Evolutionary conservation across 2,113 vertebrate species (phyloP).

Genomic region (Lynx canadensis): DNA sequence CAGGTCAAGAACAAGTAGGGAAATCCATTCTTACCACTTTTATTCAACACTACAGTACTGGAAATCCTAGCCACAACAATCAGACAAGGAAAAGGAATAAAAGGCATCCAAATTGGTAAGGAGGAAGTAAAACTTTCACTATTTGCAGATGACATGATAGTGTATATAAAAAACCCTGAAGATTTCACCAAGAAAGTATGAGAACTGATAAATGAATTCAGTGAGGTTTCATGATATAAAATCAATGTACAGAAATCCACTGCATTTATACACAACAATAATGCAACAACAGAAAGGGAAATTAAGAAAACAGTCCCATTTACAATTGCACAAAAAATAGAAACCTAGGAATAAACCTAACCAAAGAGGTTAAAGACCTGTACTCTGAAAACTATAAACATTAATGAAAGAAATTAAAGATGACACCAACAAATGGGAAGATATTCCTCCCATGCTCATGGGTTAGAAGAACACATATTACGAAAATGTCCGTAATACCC

Average conservation of each 20-base stretch:
- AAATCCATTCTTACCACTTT: neutral
- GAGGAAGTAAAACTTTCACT: neutral
- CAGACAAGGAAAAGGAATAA: neutral
- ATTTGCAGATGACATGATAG: neutral
- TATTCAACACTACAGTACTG: neutral
- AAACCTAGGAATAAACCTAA: neutral
- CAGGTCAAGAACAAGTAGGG: neutral
- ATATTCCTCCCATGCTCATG: neutral
- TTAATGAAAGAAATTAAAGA: neutral
- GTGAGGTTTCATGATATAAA: neutral
- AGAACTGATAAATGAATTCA: neutral
- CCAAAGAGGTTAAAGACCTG: neutral
- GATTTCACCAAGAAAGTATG: neutral
- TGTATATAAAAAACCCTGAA: neutral
- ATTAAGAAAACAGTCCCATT: neutral
- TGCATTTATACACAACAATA: neutral
- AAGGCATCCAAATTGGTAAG: neutral
- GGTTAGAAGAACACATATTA: neutral
- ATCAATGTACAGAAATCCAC: neutral
- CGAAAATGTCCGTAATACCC: neutral
- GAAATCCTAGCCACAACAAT: neutral
- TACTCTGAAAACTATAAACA: neutral
- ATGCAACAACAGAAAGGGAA: neutral
- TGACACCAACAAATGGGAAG: neutral
- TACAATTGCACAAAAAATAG: neutral